Evolutionary conservation across 2,797 vertebrate genomes (phyloP).

Genomic region (Hypotaenidia okinawae): DNA sequence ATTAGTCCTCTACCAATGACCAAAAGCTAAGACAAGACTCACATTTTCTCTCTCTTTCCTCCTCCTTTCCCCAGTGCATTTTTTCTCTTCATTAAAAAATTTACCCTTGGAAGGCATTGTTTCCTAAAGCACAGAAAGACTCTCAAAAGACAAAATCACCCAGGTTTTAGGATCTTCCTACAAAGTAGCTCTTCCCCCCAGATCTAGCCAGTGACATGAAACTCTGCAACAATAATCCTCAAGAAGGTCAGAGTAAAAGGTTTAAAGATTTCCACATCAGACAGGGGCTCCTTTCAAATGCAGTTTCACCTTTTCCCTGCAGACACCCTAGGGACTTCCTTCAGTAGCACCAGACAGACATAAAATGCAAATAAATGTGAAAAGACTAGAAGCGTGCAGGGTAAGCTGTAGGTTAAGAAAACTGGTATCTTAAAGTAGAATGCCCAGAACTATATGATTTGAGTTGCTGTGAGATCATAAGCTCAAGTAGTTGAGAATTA

Average conservation of each 20-base stretch:
- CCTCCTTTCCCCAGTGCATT: not conserved
- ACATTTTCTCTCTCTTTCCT: not conserved
- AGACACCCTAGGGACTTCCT: not conserved
- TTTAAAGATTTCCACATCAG: not conserved
- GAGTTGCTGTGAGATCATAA: not conserved
- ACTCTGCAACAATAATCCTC: not conserved
- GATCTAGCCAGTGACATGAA: not conserved
- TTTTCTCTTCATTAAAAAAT: not conserved
- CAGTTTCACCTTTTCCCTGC: slow-evolving; percentile 13
- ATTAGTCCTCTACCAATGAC: not conserved
- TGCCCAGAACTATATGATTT: not conserved
- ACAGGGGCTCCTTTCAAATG: not conserved
- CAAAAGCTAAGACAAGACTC: not conserved
- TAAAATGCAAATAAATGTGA: slow-evolving; percentile 1
- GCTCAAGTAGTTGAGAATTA: not conserved
- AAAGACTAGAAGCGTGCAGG: not conserved
- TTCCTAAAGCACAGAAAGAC: not conserved
- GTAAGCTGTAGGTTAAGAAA: not conserved
- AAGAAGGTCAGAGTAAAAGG: not conserved
- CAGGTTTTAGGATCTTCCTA: not conserved
- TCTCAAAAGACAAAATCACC: not conserved
- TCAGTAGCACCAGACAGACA: not conserved
- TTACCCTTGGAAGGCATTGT: not conserved
- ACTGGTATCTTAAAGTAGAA: not conserved
- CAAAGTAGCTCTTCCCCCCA: not conserved